Conservation (phyloP, 2,888 invertebrate genomes). For the Oligia strigilis region DNA sequence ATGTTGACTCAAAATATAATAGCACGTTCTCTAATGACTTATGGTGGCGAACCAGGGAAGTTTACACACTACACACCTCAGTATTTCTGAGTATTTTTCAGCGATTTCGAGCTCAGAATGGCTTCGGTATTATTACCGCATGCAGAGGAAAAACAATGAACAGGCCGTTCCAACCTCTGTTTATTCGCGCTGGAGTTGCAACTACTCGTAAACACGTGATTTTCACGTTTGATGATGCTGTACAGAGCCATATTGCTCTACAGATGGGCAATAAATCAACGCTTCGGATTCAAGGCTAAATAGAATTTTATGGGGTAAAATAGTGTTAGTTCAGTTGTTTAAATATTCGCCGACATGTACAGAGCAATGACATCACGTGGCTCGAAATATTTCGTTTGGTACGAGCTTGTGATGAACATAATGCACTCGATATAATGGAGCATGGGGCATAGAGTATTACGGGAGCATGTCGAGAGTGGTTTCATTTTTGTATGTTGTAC, state of each 20-base stretch:
- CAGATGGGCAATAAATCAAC: slow-evolving; percentile 45
- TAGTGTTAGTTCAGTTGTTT: slow-evolving; percentile 53
- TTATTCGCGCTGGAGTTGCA: slow-evolving; percentile 3
- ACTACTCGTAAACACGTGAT: slow-evolving; percentile 13
- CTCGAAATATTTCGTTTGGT: slow-evolving; percentile 37
- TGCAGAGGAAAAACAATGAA: slow-evolving; percentile 21
- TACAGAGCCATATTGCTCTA: slow-evolving; percentile 23
- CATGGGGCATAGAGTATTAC: not conserved
- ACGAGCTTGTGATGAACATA: slow-evolving; percentile 24
- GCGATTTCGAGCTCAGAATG: slow-evolving; percentile 1
- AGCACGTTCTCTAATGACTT: slow-evolving; percentile 27
- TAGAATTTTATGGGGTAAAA: slow-evolving; percentile 51
- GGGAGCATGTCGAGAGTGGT: not conserved
- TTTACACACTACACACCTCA: not conserved
- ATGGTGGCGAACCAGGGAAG: slow-evolving; percentile 19
- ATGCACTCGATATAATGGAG: slow-evolving; percentile 24
- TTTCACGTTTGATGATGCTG: slow-evolving; percentile 18
- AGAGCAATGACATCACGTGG: slow-evolving; percentile 65
- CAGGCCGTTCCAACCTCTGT: not conserved
- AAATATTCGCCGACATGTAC: slow-evolving; percentile 57
- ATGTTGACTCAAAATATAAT: slow-evolving; percentile 53
- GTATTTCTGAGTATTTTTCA: slow-evolving; percentile 17
- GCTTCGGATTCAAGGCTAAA: slow-evolving; percentile 53
- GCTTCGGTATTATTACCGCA: slow-evolving; percentile 8
- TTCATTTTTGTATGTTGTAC: slow-evolving; percentile 21